phyloP scores from a whole-genome alignment of 2,888 invertebrate genomes.

The Ophion slaviceki region DNA sequence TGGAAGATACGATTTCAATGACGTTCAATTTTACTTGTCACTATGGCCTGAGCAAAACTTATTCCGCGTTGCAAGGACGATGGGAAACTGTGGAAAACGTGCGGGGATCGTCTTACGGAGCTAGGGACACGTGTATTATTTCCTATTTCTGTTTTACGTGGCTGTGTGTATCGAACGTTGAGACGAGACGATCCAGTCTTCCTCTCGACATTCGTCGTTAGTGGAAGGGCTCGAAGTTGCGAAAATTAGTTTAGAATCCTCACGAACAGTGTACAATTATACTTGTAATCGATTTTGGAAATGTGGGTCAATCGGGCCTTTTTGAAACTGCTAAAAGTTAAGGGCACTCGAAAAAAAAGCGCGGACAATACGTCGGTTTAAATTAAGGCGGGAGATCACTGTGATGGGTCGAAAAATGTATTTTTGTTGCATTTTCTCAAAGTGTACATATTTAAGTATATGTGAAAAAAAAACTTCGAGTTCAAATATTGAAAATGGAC shows the following conservation, averaged over 20 bases:
- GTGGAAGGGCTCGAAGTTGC: not conserved
- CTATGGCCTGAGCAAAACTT: not conserved
- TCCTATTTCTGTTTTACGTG: not conserved
- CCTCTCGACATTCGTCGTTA: not conserved
- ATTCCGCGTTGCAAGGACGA: not conserved
- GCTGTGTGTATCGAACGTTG: not conserved
- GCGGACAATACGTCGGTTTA: too few species aligned
- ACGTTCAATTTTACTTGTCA: constrained; percentile 16
- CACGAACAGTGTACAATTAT: not conserved
- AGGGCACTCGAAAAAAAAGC: too few species aligned
- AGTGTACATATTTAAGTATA: too few species aligned
- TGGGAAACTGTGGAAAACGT: not conserved
- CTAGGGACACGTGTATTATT: not conserved
- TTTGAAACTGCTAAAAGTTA: too few species aligned
- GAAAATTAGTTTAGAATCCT: not conserved
- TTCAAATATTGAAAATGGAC: too few species aligned
- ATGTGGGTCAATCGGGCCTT: not conserved
- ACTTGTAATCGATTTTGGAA: not conserved
- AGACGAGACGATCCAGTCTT: not conserved
- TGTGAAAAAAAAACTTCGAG: too few species aligned
- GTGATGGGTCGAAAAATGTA: too few species aligned
- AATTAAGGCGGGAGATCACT: too few species aligned
- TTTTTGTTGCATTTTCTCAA: too few species aligned
- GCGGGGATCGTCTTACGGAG: not conserved
- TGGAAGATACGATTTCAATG: constrained; percentile 17